Evolutionary conservation across 2,888 invertebrate species (phyloP), one percentile per base, ranked within the genome.

Genomic region (Nomada ferruginata): DNA sequence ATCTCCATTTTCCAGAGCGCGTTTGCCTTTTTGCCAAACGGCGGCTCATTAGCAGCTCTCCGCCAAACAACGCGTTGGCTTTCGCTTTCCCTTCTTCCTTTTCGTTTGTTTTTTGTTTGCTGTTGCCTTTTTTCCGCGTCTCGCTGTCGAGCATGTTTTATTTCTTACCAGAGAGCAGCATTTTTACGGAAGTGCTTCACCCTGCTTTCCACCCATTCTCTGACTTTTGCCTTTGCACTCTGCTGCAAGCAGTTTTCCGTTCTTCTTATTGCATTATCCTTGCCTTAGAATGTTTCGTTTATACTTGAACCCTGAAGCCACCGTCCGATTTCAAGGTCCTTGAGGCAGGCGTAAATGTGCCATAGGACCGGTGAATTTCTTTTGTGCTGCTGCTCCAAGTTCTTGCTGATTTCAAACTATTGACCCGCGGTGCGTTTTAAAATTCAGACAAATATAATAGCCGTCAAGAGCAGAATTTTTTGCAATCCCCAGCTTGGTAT

Each of bases 141-240:
- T 69, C 55, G 64, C 57, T 57, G 85, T 88, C 90, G 85, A 87
- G 87, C 87, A 84, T 88, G 88, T 89, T 92, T 91, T 92, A 92
- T 91, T 90, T 86, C 83, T 76, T 83, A 89, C 87, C 81, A 85
- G 89, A 90, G 90, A 91, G 92, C 91, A 90, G 89, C 90, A 91
- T 92, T 91, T 90, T 92, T 91, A 90, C 89, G 90, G 88, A 91
- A 92, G 91, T 91, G 89, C 89, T 91, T 90, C 88, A 89, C 89
- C 88, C 90, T 85, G 88, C 85, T 84, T 86, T 64, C 44, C 73
- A 15, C 47, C 44, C 63, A 57, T 50, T 36, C 26, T 26, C 44
- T 70, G 61, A 50, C 63, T 53, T 76, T 13, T 13, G 79, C 70
- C 53, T 47, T 66, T 63, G 36, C 66, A 55, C 42, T 57, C 82